Evolutionary conservation across 2,113 vertebrate genomes (phyloP), one percentile per base, ranked within the genome.

Genomic region (Lipophrys pholis): DNA sequence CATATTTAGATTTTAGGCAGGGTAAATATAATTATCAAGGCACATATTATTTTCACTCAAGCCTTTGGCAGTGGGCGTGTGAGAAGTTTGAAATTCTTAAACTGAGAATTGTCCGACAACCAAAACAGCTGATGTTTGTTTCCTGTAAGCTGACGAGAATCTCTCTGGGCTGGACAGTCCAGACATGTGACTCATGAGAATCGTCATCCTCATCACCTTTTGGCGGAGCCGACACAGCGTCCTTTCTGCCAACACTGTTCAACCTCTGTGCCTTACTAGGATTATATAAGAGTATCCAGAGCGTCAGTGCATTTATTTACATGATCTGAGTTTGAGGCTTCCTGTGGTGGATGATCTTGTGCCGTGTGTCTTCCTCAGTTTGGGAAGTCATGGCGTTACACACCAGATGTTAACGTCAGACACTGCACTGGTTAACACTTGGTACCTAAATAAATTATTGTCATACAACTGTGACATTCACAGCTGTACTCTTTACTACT

Each of bases 131-230:
- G 63, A 82, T 60, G 61, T 72, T 54, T 76, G 49, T 74, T 76
- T 84, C 67, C 73, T 56, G 56, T 66, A 62, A 78, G 64, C 55
- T 8, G 53, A 49, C 53, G 4, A 58, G 43, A 80, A 46, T 66
- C 70, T 79, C 43, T 54, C 59, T 70, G 38, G 65, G 2, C 56
- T 5, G 15, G 16, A 69, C 77, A 57, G 70, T 43, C 64, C 66
- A 62, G 51, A 70, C 67, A 52, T 73, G 68, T 84, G 86, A 88
- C 75, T 83, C 81, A 74, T 69, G 58, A 61, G 57, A 78, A 72
- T 30, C 40, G 59, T 67, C 55, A 87, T 80, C 70, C 39, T 61
- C 65, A 71, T 84, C 56, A 49, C 50, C 54, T 77, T 30, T 53
- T 65, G 84, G 69, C 79, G 63, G 63, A 30, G 50, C 36, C 36